Evolutionary conservation across 2,888 invertebrate genomes (phyloP).

Genomic region (Sericinus montela): DNA sequence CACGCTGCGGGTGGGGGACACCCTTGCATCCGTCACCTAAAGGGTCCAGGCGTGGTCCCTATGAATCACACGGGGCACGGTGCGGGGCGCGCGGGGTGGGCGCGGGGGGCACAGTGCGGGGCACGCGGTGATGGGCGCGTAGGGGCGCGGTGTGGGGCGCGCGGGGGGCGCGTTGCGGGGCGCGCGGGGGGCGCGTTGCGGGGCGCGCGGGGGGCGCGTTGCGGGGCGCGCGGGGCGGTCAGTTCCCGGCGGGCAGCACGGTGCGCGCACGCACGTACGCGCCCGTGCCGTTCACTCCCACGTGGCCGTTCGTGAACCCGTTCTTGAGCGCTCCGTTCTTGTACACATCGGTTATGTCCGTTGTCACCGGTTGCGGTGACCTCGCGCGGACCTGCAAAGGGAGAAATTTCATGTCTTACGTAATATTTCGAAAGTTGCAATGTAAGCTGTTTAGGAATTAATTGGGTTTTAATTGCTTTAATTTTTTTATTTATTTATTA

Average conservation of each 20-base stretch:
- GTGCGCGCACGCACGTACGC: slow-evolving; percentile 48
- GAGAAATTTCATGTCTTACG: too few relatives aligned
- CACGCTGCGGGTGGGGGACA: neutral
- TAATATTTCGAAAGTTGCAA: too few relatives aligned
- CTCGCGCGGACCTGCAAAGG: slow-evolving; percentile 44
- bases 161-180: slow-evolving; percentile 28
- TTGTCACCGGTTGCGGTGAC: slow-evolving; percentile 43
- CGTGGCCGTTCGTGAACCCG: slow-evolving; percentile 61
- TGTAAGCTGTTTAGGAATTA: too few relatives aligned
- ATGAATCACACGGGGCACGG: slow-evolving; percentile 59
- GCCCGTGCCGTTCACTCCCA: slow-evolving; percentile 48
- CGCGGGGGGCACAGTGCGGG: too few relatives aligned
- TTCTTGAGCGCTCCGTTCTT: slow-evolving; percentile 59
- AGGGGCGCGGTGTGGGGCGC: slow-evolving; percentile 10
- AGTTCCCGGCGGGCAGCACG: slow-evolving; percentile 70
- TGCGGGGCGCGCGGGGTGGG: too few relatives aligned
- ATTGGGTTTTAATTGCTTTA: too few relatives aligned
- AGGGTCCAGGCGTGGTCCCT: slow-evolving; percentile 27
- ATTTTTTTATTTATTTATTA: too few relatives aligned
- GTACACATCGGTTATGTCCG: slow-evolving; percentile 47
- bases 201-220: neutral
- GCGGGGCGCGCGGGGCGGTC: slow-evolving; percentile 35
- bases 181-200: slow-evolving; percentile 26
- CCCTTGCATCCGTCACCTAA: slow-evolving; percentile 26
- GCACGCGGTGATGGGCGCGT: too few relatives aligned